Conservation (phyloP, 1,140 invertebrate species). For the Augochlora pura region DNA sequence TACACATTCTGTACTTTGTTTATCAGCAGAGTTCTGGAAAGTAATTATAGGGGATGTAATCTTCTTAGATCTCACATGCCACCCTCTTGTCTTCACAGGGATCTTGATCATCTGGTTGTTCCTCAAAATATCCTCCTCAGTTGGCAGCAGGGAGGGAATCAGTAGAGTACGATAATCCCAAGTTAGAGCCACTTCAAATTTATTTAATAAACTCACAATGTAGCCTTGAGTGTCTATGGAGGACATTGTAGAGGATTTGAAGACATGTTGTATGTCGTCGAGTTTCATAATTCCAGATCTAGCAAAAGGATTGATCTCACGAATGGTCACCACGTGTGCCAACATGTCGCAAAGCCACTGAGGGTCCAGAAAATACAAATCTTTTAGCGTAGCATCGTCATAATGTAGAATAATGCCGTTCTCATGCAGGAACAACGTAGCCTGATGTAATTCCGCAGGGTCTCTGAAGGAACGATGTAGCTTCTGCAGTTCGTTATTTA, state of each 20-base stretch:
- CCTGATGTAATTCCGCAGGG: conserved; percentile 94
- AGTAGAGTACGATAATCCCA: conserved; percentile 95
- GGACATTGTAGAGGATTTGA: conserved; percentile 86
- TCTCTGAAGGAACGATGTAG: conserved; percentile 90
- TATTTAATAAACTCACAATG: conserved; percentile 94
- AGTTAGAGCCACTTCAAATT: conserved; percentile 98
- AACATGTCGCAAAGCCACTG: conserved; percentile 99
- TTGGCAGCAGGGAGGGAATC: conserved; percentile 95
- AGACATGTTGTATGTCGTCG: conserved; percentile 95
- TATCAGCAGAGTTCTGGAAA: conserved; percentile 60
- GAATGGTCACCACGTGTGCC: conserved; percentile 96
- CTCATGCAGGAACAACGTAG: conserved; percentile 97
- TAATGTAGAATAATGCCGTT: conserved; percentile 99
- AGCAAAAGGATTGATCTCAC: conserved; percentile 98
- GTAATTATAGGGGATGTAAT: conserved; percentile 81
- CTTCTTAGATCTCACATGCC: conserved; percentile 84
- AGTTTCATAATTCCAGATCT: conserved; percentile 96
- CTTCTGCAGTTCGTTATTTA: conserved; percentile 86
- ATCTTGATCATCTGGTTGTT: conserved; percentile 82
- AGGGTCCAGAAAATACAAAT: conserved; percentile 97
- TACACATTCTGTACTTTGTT: conserved; percentile 62
- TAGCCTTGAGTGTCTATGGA: conserved; percentile 87
- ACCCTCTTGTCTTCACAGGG: conserved; percentile 86
- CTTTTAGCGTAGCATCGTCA: conserved; percentile 96
- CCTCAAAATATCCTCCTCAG: conserved; percentile 85